These are phyloP conservation scores for Karalla daura DNA, from an alignment of 2,797 vertebrate species.

Conservation along the genomic window DNA sequence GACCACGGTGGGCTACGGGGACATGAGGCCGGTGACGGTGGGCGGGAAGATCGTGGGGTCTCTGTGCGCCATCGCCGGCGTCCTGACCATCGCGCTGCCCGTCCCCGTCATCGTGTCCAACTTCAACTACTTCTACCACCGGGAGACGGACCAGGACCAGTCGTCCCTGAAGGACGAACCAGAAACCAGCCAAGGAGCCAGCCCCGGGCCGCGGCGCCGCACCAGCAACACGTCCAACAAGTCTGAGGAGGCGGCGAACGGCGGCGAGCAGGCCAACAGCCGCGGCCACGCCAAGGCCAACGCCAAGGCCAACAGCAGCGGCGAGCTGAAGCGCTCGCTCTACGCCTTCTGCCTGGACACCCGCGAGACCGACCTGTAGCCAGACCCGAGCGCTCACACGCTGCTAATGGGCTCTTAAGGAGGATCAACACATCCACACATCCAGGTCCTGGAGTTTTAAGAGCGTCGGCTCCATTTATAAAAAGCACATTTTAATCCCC, in stretches of 20 bases:
- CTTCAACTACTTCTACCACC: conserved; percentile 98
- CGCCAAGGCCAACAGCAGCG: conserved; percentile 90
- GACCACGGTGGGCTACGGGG: conserved; percentile 97
- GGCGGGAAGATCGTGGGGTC: conserved; percentile 98
- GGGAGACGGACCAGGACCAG: conserved; percentile 95
- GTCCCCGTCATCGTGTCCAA: conserved; percentile 98
- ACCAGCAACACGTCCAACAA: conserved; percentile 85
- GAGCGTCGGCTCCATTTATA: conserved; percentile 41
- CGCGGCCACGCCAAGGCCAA: conserved; percentile 88
- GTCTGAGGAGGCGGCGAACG: conserved; percentile 85
- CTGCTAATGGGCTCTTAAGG: conserved; percentile 46
- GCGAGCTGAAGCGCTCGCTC: conserved; percentile 92
- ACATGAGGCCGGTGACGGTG: conserved; percentile 94
- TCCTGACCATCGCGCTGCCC: conserved; percentile 94
- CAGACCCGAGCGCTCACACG: not conserved
- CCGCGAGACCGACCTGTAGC: conserved; percentile 93
- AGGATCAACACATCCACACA: conserved; percentile 63
- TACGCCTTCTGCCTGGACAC: conserved; percentile 94
- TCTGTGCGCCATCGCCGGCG: conserved; percentile 94
- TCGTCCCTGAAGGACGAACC: conserved; percentile 89
- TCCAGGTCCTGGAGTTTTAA: conserved; percentile 59
- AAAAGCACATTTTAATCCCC: conserved; percentile 69
- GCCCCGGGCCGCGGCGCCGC: conserved; percentile 82
- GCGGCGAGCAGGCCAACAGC: conserved; percentile 90
- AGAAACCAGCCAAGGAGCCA: conserved; percentile 70